Evolutionary conservation across 2,888 invertebrate species (phyloP).

Genomic region (Notodonta dromedarius): DNA sequence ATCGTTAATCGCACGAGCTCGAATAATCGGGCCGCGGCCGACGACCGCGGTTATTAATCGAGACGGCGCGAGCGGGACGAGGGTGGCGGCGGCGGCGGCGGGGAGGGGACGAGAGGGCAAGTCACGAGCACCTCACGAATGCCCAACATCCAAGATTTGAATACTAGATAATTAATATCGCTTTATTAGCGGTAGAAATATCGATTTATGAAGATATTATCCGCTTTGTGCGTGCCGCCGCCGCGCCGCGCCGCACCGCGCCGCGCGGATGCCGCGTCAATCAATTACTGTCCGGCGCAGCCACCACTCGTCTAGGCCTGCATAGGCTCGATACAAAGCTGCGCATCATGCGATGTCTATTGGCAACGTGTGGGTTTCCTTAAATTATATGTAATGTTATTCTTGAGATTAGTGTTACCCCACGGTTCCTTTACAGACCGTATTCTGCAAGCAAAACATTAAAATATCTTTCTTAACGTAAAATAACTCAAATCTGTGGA

Average conservation of each 20-base stretch:
- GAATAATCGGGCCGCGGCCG: conserved; percentile 56
- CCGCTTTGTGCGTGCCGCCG: conserved; percentile 69
- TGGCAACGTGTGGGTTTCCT: too few relatives aligned
- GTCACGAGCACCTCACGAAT: conserved; percentile 73
- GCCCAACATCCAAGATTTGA: conserved; percentile 76
- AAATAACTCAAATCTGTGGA: neutral
- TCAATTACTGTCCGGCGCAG: conserved; percentile 44
- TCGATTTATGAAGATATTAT: conserved; percentile 79
- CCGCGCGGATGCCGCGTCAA: conserved; percentile 40
- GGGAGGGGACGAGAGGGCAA: conserved; percentile 35
- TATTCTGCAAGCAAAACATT: too few relatives aligned
- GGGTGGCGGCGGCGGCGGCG: conserved; percentile 14
- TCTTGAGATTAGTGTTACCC: too few relatives aligned
- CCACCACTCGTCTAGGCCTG: conserved; percentile 11
- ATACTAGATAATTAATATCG: conserved; percentile 84
- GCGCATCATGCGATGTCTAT: too few relatives aligned
- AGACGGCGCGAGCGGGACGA: conserved; percentile 36
- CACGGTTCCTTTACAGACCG: too few relatives aligned
- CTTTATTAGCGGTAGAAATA: conserved; percentile 80
- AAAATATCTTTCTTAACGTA: too few relatives aligned
- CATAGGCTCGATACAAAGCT: neutral
- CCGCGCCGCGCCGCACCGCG: conserved; percentile 26
- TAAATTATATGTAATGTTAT: too few relatives aligned
- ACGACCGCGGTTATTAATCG: conserved; percentile 47
- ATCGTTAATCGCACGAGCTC: conserved; percentile 63